Percentiles rank a stretch among this genome's conserved stretches.
Evolutionary conservation across 2,888 invertebrate genomes (phyloP).

Genomic region (Ditula angustiorana): DNA sequence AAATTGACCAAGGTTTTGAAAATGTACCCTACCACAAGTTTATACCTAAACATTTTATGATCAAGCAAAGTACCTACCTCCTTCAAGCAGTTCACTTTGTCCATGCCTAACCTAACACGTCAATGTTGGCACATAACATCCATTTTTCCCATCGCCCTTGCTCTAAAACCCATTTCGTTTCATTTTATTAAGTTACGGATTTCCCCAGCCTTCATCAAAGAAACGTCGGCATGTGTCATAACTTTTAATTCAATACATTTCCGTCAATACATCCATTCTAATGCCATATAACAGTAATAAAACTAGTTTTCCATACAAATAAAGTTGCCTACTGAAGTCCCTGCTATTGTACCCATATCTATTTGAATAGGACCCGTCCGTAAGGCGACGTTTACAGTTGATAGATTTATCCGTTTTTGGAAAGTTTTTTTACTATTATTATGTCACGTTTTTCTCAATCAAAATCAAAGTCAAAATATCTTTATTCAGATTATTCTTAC

Average conservation of each 20-base stretch:
- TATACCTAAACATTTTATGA: too few species aligned
- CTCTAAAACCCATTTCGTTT: background rate
- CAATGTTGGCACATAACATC: background rate
- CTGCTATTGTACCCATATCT: conserved; percentile 53
- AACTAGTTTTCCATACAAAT: conserved; percentile 53
- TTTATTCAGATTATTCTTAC: too few species aligned
- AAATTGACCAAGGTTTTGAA: too few species aligned
- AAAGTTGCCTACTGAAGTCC: conserved; percentile 53
- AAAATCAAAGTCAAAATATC: too few species aligned
- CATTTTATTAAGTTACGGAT: conserved; percentile 9
- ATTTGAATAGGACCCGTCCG: conserved; percentile 60
- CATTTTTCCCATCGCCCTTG: background rate
- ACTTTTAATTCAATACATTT: conserved; percentile 38
- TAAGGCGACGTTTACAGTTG: conserved; percentile 47
- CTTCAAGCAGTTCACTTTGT: too few species aligned
- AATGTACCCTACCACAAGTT: too few species aligned
- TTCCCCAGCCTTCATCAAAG: conserved; percentile 5
- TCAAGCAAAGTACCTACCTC: too few species aligned
- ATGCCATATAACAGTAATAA: conserved; percentile 33
- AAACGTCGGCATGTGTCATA: conserved; percentile 14
- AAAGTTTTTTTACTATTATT: too few species aligned
- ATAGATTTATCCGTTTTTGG: too few species aligned
- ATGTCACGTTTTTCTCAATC: too few species aligned
- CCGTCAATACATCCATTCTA: conserved; percentile 34
- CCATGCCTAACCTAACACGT: background rate